A percentile compares a stretch with the other conserved stretches of the same genome.
phyloP scores from a whole-genome alignment of 2,888 invertebrate species.

The Stenurella melanura region DNA sequence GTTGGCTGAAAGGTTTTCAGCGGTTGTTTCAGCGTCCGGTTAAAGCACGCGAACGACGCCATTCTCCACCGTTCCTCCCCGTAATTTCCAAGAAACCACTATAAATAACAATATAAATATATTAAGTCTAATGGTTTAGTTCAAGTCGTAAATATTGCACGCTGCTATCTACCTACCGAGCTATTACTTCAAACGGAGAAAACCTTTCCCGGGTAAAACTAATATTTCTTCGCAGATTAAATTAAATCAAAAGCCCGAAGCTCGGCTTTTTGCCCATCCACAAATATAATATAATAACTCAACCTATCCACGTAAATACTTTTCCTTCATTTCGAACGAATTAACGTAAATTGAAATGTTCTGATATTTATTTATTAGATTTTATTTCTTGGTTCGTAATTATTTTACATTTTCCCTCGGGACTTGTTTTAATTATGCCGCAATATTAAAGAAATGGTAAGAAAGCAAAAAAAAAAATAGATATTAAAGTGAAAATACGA shows the following conservation, averaged over 20 bases:
- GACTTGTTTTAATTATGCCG: constrained; percentile 55
- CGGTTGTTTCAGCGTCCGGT: constrained; percentile 62
- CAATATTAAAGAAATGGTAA: constrained; percentile 46
- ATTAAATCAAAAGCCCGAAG: constrained; percentile 72
- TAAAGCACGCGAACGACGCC: constrained; percentile 60
- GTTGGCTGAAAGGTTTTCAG: constrained; percentile 60
- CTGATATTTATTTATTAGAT: constrained; percentile 71
- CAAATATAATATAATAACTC: constrained; percentile 71
- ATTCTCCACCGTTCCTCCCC: constrained; percentile 58
- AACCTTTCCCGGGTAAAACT: constrained; percentile 54
- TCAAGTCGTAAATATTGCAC: constrained; percentile 69
- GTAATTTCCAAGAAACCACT: constrained; percentile 68
- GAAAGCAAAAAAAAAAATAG: constrained; percentile 10
- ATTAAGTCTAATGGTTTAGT: constrained; percentile 70
- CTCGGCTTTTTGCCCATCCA: constrained; percentile 65
- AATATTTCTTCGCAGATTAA: constrained; percentile 73
- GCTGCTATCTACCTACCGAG: constrained; percentile 53
- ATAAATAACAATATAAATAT: constrained; percentile 72
- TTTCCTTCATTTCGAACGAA: constrained; percentile 72
- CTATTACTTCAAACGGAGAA: constrained; percentile 48
- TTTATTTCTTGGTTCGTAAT: constrained; percentile 58
- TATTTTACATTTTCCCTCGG: constrained; percentile 54
- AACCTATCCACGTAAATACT: constrained; percentile 69
- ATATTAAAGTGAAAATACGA: neutral
- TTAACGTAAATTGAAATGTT: constrained; percentile 74